Percentiles rank a stretch among this genome's conserved stretches.
Conservation (phyloP, 1,140 invertebrate species). For the Gonioctena quinquepunctata region DNA sequence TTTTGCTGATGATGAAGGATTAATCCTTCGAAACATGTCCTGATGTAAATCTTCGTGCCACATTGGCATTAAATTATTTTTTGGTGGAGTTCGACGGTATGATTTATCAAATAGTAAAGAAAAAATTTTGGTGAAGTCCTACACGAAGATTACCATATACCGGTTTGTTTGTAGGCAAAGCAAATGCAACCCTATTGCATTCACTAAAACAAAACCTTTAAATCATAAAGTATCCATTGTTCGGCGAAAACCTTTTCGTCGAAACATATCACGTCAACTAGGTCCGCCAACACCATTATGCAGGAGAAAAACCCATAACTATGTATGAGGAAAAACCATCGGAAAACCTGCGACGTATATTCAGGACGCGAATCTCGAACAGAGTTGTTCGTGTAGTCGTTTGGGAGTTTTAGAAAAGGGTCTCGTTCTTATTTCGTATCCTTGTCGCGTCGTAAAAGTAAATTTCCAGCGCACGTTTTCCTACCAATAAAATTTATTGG, state of each 20-base stretch:
- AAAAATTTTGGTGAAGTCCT: too few species aligned
- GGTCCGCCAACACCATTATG: neutral
- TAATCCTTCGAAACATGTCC: too few species aligned
- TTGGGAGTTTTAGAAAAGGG: conserved; percentile 16
- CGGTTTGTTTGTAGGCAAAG: too few species aligned
- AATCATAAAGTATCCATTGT: too few species aligned
- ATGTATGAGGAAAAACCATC: neutral
- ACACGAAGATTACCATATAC: too few species aligned
- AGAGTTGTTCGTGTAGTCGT: conserved; percentile 24
- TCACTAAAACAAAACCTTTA: too few species aligned
- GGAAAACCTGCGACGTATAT: neutral
- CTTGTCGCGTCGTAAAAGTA: conserved; percentile 44
- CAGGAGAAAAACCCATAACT: neutral
- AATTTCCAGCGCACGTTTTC: conserved; percentile 45
- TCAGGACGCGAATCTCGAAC: conserved; percentile 16
- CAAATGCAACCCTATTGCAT: too few species aligned
- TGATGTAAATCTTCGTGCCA: too few species aligned
- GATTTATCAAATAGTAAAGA: too few species aligned
- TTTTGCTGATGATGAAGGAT: too few species aligned
- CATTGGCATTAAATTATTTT: too few species aligned
- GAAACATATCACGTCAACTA: neutral
- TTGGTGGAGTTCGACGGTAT: too few species aligned
- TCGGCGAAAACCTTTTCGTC: neutral
- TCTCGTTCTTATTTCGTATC: conserved; percentile 29
- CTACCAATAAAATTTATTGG: conserved; percentile 48